Conservation (phyloP, 1,140 invertebrate genomes). For the Drosophila lacteicornis region DNA sequence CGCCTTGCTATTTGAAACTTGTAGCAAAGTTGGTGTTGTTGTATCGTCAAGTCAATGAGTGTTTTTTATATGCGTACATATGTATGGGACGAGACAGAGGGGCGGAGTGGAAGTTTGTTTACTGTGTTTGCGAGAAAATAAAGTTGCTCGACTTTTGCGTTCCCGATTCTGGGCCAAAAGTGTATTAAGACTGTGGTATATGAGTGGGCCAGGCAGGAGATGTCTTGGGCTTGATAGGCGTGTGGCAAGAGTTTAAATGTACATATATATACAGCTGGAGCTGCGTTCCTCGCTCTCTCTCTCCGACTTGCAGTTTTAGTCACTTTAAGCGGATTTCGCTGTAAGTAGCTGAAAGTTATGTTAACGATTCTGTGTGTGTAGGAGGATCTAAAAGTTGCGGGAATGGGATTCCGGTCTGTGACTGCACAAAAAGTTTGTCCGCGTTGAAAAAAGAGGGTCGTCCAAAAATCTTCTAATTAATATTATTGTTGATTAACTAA, state of each 20-base stretch:
- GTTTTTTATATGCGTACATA: slow-evolving; percentile 48
- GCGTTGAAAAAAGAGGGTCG: not conserved
- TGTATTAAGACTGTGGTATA: slow-evolving; percentile 61
- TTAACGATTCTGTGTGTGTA: slow-evolving; percentile 23
- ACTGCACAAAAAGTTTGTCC: not conserved
- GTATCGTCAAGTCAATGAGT: slow-evolving; percentile 74
- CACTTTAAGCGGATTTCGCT: slow-evolving; percentile 66
- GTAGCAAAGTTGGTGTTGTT: slow-evolving; percentile 62
- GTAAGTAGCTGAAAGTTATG: slow-evolving; percentile 59
- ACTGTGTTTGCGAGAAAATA: slow-evolving; percentile 67
- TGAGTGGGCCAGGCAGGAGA: slow-evolving; percentile 5
- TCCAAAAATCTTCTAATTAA: slow-evolving; percentile 7
- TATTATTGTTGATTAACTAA: slow-evolving; percentile 14
- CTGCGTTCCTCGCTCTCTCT: not conserved
- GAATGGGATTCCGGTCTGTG: slow-evolving; percentile 7
- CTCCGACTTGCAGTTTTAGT: slow-evolving; percentile 40
- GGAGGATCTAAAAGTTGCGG: slow-evolving; percentile 18
- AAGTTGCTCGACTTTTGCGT: slow-evolving; percentile 75
- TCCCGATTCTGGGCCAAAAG: slow-evolving; percentile 56
- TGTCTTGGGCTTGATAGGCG: slow-evolving; percentile 7
- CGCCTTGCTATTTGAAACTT: slow-evolving; percentile 51
- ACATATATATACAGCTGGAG: slow-evolving; percentile 4
- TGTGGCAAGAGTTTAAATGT: slow-evolving; percentile 11
- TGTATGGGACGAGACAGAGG: not conserved
- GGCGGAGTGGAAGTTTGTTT: slow-evolving; percentile 53